Conservation (phyloP, 2,113 vertebrate genomes). For the Corythornis vintsioides region DNA sequence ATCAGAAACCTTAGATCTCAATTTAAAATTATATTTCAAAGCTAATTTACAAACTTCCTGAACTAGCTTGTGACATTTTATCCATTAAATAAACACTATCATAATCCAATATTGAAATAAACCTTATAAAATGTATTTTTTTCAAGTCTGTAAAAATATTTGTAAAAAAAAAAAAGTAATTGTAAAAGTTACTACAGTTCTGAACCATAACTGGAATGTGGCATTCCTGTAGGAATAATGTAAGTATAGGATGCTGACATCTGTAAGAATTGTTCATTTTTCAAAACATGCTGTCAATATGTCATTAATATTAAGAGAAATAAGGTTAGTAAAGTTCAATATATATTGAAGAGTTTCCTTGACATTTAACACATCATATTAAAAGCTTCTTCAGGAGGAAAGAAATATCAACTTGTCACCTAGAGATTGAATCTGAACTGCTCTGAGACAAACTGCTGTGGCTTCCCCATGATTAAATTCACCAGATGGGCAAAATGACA, state of each 20-base stretch:
- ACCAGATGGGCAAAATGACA: constrained; percentile 81
- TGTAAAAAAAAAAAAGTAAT: not conserved
- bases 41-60: not conserved
- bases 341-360: constrained; percentile 77
- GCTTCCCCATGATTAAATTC: constrained; percentile 76
- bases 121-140: not conserved
- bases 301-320: constrained; percentile 83
- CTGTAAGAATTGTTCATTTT: constrained; percentile 53
- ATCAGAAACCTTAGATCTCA: not conserved
- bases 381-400: constrained; percentile 80
- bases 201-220: not conserved
- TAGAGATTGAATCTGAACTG: constrained; percentile 80
- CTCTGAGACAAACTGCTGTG: constrained; percentile 80
- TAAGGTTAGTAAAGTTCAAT: constrained; percentile 79
- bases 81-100: not conserved
- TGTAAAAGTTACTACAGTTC: not conserved
- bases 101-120: not conserved
- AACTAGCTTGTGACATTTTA: not conserved
- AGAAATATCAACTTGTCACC: constrained; percentile 83
- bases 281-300: constrained; percentile 74
- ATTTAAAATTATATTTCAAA: not conserved
- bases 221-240: constrained; percentile 34
- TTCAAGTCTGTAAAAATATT: not conserved
- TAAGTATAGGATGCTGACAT: constrained; percentile 34
- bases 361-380: constrained; percentile 84